Percentiles rank a stretch among this genome's conserved stretches.
Evolutionary conservation across 2,797 vertebrate species (phyloP).

Genomic region (Sciaenops ocellatus): DNA sequence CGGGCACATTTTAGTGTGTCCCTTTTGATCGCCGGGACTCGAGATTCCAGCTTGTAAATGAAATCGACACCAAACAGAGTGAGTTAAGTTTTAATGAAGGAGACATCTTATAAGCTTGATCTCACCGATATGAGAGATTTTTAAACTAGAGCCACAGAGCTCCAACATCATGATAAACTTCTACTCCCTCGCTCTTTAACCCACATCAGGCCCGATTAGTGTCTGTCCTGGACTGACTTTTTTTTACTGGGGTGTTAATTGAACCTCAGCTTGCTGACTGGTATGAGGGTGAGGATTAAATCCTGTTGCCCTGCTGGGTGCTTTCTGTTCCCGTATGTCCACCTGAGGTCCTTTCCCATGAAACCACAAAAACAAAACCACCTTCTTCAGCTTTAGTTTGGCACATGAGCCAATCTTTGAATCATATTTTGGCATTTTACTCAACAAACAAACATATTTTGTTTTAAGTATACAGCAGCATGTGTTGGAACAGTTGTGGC

Average conservation of each 20-base stretch:
- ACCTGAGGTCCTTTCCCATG: conserved; percentile 54
- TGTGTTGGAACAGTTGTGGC: conserved; percentile 24
- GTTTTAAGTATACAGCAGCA: neutral
- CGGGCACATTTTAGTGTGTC: conserved; percentile 54
- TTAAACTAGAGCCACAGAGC: conserved; percentile 29
- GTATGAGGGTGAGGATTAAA: conserved; percentile 62
- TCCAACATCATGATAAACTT: conserved; percentile 42
- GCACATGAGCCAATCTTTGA: neutral
- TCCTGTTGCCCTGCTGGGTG: conserved; percentile 51
- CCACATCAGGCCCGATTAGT: conserved; percentile 54
- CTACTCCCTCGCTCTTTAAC: conserved; percentile 52
- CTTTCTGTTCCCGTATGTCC: conserved; percentile 47
- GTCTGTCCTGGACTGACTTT: conserved; percentile 27
- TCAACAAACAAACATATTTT: neutral
- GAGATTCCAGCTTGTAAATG: conserved; percentile 68
- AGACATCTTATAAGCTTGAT: conserved; percentile 67
- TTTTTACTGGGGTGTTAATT: conserved; percentile 58
- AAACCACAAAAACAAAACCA: conserved; percentile 32
- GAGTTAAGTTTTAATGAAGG: conserved; percentile 62
- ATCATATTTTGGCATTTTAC: neutral
- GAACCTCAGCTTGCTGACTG: conserved; percentile 62
- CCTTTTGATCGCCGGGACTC: conserved; percentile 67
- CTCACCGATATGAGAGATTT: conserved; percentile 31
- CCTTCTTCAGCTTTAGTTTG: neutral
- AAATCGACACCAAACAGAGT: conserved; percentile 60